Conservation (phyloP, 92 coral and sea anemone species). For the Parazoanthus atlanticus region DNA sequence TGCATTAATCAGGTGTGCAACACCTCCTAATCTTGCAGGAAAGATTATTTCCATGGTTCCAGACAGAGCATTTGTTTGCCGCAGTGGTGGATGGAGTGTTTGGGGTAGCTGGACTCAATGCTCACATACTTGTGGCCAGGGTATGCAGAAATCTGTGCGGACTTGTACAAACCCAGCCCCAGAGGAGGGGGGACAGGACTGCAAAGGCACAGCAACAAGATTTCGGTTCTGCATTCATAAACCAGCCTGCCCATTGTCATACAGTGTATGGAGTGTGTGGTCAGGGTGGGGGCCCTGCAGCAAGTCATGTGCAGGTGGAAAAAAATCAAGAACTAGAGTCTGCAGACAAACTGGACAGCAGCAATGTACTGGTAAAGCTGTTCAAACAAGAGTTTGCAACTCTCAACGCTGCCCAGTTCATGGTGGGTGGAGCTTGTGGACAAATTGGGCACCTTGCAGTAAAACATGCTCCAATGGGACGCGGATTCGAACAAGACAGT, state of each 20-base stretch:
- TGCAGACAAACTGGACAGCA: slow-evolving; percentile 59
- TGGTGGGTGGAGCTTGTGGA: slow-evolving; percentile 80
- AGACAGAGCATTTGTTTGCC: slow-evolving; percentile 73
- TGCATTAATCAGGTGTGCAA: slow-evolving; percentile 61
- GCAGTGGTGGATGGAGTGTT: slow-evolving; percentile 70
- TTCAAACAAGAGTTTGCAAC: slow-evolving; percentile 58
- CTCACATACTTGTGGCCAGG: slow-evolving; percentile 72
- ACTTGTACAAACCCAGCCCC: slow-evolving; percentile 68
- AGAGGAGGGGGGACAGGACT: slow-evolving; percentile 56
- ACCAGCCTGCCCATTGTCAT: slow-evolving; percentile 50
- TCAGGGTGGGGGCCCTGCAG: slow-evolving; percentile 79
- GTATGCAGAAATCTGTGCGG: slow-evolving; percentile 67
- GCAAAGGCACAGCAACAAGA: slow-evolving; percentile 59
- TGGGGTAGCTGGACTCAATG: slow-evolving; percentile 88
- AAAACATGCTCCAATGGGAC: slow-evolving; percentile 71
- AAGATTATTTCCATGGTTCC: slow-evolving; percentile 54
- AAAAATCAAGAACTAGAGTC: slow-evolving; percentile 57
- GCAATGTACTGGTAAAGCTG: slow-evolving; percentile 51
- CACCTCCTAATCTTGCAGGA: slow-evolving; percentile 72
- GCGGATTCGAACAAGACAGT: slow-evolving; percentile 57
- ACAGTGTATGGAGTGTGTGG: slow-evolving; percentile 84
- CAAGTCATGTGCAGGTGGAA: slow-evolving; percentile 70
- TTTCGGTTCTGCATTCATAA: slow-evolving; percentile 60
- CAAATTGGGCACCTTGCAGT: slow-evolving; percentile 78
- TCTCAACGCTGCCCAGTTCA: slow-evolving; percentile 68